Conservation (phyloP, 2,797 vertebrate genomes). For the Malurus leucopterus region DNA sequence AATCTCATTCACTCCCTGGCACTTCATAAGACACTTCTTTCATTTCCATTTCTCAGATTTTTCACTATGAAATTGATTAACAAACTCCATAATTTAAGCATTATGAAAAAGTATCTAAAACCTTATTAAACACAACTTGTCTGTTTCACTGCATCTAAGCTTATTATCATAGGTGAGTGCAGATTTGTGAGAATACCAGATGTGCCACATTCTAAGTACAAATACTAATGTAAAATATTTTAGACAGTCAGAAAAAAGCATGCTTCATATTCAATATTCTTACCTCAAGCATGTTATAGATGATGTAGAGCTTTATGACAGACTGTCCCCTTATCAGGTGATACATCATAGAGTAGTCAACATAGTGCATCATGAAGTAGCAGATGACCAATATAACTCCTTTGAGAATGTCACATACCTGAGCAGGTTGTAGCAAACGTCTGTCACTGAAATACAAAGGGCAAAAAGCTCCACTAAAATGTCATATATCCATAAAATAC, state of each 20-base stretch:
- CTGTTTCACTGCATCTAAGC: background rate
- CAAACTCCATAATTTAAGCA: background rate
- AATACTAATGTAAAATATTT: background rate
- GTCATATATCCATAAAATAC: background rate
- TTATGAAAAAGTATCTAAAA: background rate
- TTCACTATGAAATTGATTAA: background rate
- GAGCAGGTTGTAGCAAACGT: constrained; percentile 91
- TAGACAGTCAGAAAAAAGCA: background rate
- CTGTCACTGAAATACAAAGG: constrained; percentile 80
- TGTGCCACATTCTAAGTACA: background rate
- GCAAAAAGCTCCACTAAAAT: constrained; percentile 10
- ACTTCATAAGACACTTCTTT: background rate
- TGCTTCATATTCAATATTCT: background rate
- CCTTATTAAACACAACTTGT: background rate
- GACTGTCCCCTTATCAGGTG: constrained; percentile 97
- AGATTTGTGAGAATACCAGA: background rate
- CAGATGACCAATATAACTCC: constrained; percentile 91
- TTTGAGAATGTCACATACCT: constrained; percentile 95
- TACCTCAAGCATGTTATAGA: constrained; percentile 99
- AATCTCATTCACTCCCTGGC: background rate
- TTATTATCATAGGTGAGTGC: background rate
- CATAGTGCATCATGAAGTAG: constrained; percentile 97
- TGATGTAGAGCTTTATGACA: constrained; percentile 98
- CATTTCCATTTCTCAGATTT: background rate
- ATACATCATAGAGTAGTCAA: constrained; percentile 99